Evolutionary conservation across 2,888 invertebrate species (phyloP).

Genomic region (Ametastegia equiseti): DNA sequence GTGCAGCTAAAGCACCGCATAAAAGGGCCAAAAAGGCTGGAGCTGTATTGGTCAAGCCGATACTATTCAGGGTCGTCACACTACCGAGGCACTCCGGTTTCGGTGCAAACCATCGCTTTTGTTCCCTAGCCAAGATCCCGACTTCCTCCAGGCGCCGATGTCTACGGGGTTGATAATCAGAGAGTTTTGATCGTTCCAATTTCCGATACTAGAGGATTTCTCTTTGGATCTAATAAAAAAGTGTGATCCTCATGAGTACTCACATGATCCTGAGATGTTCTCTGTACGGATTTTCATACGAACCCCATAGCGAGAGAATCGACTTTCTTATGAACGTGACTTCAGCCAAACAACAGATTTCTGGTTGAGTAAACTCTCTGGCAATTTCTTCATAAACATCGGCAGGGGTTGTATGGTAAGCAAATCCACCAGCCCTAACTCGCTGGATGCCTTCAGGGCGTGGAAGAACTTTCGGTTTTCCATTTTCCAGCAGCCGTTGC

Average conservation of each 20-base stretch:
- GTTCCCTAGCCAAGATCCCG: slow-evolving; percentile 80
- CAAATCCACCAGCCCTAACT: slow-evolving; percentile 83
- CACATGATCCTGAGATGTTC: slow-evolving; percentile 45
- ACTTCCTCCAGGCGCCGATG: slow-evolving; percentile 79
- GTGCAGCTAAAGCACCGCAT: not conserved
- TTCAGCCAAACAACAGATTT: slow-evolving; percentile 84
- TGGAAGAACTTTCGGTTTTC: slow-evolving; percentile 75
- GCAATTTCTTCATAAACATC: slow-evolving; percentile 83
- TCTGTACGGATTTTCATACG: slow-evolving; percentile 22
- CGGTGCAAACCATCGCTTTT: slow-evolving; percentile 79
- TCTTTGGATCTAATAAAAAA: slow-evolving; percentile 56
- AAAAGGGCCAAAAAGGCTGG: slow-evolving; percentile 11
- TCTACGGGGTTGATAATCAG: slow-evolving; percentile 69
- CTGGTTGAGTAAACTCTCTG: slow-evolving; percentile 79
- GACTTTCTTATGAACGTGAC: slow-evolving; percentile 50
- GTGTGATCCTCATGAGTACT: slow-evolving; percentile 13
- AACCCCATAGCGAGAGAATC: not conserved
- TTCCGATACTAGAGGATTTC: not conserved
- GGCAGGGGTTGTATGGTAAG: slow-evolving; percentile 83
- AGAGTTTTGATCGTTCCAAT: not conserved
- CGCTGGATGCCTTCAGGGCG: slow-evolving; percentile 78
- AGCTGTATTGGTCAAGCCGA: slow-evolving; percentile 1
- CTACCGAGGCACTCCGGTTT: slow-evolving; percentile 80
- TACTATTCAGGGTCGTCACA: slow-evolving; percentile 62
- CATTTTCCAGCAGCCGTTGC: slow-evolving; percentile 73